These are phyloP conservation scores for Trichonephila inaurata DNA, from an alignment of 1,140 invertebrate species.

Conservation along the genomic window DNA sequence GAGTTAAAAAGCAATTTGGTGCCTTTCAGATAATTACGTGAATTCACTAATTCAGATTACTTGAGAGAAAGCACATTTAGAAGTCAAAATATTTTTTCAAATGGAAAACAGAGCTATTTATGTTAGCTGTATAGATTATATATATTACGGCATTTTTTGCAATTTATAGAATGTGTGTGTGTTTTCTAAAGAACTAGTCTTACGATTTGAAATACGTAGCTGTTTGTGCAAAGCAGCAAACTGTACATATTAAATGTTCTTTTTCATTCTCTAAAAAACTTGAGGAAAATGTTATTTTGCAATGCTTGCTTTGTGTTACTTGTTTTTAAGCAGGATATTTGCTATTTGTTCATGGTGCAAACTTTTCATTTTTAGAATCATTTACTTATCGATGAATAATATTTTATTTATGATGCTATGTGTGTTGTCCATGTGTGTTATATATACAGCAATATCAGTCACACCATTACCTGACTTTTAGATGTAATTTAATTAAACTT, in stretches of 20 bases:
- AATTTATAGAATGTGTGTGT: neutral
- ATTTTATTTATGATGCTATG: too few species aligned
- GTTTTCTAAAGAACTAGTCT: neutral
- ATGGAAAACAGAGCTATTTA: constrained; percentile 48
- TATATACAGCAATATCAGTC: too few species aligned
- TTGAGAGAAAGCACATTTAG: constrained; percentile 57
- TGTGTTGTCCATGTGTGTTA: too few species aligned
- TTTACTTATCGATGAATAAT: too few species aligned
- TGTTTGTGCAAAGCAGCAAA: neutral
- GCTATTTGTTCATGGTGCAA: neutral
- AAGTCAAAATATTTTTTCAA: constrained; percentile 50
- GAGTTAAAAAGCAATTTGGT: constrained; percentile 35
- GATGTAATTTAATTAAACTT: too few species aligned
- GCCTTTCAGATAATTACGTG: constrained; percentile 47
- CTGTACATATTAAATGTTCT: neutral
- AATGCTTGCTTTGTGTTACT: neutral
- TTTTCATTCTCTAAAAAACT: neutral
- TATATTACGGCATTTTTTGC: neutral
- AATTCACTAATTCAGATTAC: constrained; percentile 29
- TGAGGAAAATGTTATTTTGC: neutral
- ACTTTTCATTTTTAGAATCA: neutral
- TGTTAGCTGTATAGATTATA: constrained; percentile 39
- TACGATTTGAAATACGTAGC: constrained; percentile 1
- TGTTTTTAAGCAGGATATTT: neutral
- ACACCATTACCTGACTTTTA: too few species aligned